Evolutionary conservation across 1,140 invertebrate species (phyloP).

Genomic region (Eueides isabella): DNA sequence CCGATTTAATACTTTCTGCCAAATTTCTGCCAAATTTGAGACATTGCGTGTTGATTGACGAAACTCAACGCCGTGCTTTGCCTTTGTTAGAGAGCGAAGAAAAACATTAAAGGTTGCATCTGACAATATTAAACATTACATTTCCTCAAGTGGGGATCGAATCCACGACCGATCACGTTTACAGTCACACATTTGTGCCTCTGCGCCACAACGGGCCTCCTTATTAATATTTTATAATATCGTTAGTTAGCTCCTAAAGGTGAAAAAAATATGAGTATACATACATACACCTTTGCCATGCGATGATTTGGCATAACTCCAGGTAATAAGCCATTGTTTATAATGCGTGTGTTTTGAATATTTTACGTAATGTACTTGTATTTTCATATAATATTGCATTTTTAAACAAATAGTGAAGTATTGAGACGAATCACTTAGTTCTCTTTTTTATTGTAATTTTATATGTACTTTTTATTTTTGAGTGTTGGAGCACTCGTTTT

Average conservation of each 20-base stretch:
- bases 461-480: too few relatives aligned
- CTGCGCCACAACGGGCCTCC: too few relatives aligned
- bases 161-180: too few relatives aligned
- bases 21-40: too few relatives aligned
- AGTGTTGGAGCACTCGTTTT: too few relatives aligned
- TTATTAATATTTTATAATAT: not conserved
- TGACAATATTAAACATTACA: too few relatives aligned
- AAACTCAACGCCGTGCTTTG: not conserved
- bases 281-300: not conserved
- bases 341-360: not conserved
- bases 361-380: not conserved
- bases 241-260: not conserved
- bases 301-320: not conserved
- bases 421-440: not conserved
- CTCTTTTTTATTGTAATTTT: too few relatives aligned
- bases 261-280: not conserved
- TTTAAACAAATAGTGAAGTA: not conserved
- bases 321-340: not conserved
- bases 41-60: not conserved
- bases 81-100: too few relatives aligned
- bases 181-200: too few relatives aligned
- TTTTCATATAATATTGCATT: not conserved
- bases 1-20: not conserved
- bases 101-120: too few relatives aligned
- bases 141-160: too few relatives aligned